phyloP scores from a whole-genome alignment of 2,113 vertebrate species.

The Megaceryle torquata region DNA sequence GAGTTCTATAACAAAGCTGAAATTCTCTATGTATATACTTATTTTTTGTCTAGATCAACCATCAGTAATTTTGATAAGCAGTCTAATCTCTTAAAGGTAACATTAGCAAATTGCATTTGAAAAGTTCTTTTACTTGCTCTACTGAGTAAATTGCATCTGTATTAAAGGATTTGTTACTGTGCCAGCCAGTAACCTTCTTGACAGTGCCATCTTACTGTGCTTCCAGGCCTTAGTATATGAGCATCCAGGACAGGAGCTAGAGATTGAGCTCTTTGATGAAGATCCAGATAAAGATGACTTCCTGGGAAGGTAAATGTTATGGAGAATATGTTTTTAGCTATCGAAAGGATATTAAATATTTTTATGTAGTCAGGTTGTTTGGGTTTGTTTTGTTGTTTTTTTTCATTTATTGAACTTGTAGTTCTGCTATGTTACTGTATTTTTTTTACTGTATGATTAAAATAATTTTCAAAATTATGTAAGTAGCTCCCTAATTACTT shows the following conservation, averaged over 20 bases:
- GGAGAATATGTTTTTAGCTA: background rate
- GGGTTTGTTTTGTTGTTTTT: background rate
- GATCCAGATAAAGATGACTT: conserved; percentile 96
- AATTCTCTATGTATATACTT: background rate
- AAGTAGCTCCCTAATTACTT: background rate
- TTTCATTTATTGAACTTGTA: background rate
- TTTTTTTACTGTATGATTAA: background rate
- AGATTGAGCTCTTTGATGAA: conserved; percentile 93
- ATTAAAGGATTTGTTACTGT: background rate
- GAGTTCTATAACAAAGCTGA: background rate
- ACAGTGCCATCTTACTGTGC: background rate
- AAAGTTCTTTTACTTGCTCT: background rate
- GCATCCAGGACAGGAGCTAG: conserved; percentile 78
- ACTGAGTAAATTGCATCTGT: background rate
- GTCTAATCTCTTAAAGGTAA: background rate
- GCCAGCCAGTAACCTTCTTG: background rate
- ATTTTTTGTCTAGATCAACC: background rate
- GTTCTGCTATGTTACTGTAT: background rate
- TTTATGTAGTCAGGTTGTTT: background rate
- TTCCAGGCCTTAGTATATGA: conserved; percentile 85
- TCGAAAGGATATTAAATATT: background rate
- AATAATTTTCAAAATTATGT: background rate
- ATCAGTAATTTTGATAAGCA: background rate
- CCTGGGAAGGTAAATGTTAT: conserved; percentile 84
- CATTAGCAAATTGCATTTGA: background rate